Evolutionary conservation across 2,113 vertebrate species (phyloP), one percentile per base, ranked within the genome.

Genomic region (Ophiodon elongatus): DNA sequence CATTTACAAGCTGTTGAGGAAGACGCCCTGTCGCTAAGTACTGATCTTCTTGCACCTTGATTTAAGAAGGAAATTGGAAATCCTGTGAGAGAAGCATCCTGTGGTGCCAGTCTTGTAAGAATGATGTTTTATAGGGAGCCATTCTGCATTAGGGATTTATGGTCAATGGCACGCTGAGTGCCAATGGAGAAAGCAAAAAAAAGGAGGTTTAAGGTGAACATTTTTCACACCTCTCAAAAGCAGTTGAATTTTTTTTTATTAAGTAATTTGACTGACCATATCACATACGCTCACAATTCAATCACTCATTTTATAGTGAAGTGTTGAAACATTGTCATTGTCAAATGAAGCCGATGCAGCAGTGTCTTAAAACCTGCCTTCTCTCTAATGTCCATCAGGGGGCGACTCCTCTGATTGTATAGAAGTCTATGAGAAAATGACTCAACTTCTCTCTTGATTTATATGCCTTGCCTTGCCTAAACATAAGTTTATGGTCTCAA

Each of bases 1-100:
- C 88, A 91, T 91, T 89, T 84, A 86, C 78, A 86, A 80, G 83
- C 78, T 84, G 74, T 56, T 73, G 82, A 76, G 27, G 57, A 79
- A 84, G 81, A 67, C 21, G 35, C 27, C 54, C 73, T 39, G 76
- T 66, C 76, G 47, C 64, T n/a, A 23, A 70, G 57, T 13, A 11
- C 79, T 78, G 67, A 62, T 35, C 57, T 29, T 71, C n/a, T 70
- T 54, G 35, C 31, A 1, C 17, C 81, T 78, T 79, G 74, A 86
- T 75, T 74, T 83, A 73, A 76, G 73, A 76, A 25, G 1, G 65
- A 82, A 73, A 80, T 68, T 54, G 31, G 57, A 73, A 65, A 52
- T 81, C 33, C 60, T 66, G 56, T 2, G 19, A 57, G 47, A 60
- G 10, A 60, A 29, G 69, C 11, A 37, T 65, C 17, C 43, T 65